Conservation (phyloP, 2,888 invertebrate species). For the Parascotia fuliginaria region DNA sequence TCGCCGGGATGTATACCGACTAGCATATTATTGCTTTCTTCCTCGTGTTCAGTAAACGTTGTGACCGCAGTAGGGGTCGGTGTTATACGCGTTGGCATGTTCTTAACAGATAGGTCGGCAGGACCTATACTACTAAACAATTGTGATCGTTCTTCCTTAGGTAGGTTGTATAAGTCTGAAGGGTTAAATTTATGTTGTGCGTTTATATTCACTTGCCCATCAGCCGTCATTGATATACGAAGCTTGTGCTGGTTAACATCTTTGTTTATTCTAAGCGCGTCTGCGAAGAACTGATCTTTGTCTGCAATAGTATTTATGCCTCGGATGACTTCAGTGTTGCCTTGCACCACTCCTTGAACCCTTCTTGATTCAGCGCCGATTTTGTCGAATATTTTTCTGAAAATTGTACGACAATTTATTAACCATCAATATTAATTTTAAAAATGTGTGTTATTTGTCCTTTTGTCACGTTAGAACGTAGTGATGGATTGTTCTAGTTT, state of each 20-base stretch:
- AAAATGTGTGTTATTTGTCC: too few species aligned
- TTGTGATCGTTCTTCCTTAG: constrained; percentile 62
- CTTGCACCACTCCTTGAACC: constrained; percentile 75
- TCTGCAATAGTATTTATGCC: constrained; percentile 81
- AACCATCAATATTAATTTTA: too few species aligned
- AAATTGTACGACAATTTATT: constrained; percentile 9
- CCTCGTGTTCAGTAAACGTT: constrained; percentile 50
- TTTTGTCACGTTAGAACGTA: too few species aligned
- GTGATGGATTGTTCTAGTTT: too few species aligned
- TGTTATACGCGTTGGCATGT: constrained; percentile 63
- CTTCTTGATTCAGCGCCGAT: constrained; percentile 83
- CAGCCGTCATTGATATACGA: constrained; percentile 77
- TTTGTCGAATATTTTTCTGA: constrained; percentile 86
- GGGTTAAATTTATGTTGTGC: constrained; percentile 75
- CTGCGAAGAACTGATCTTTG: constrained; percentile 85
- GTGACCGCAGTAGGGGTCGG: constrained; percentile 53
- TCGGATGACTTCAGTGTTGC: constrained; percentile 84
- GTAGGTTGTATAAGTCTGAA: constrained; percentile 64
- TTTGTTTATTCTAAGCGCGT: constrained; percentile 82
- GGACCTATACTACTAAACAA: constrained; percentile 69
- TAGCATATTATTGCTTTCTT: constrained; percentile 53
- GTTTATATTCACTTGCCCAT: constrained; percentile 77
- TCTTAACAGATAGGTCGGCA: constrained; percentile 52
- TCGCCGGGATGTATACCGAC: constrained; percentile 75
- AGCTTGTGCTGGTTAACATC: constrained; percentile 80